Base-by-base conservation (phyloP, 2,797 vertebrate species). In the Sebastes cheni region DNA sequence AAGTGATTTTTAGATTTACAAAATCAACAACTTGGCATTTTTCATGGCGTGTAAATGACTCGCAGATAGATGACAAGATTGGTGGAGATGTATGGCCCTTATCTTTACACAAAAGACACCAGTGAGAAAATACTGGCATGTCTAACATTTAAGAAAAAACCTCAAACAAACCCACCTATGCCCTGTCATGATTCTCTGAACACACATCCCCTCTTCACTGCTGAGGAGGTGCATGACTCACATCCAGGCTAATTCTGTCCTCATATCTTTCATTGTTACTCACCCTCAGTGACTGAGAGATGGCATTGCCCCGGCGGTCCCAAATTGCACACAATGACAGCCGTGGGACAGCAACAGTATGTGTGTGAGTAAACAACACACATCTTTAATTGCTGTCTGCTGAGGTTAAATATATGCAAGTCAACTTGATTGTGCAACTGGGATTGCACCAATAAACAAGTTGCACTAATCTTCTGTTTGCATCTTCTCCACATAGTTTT, bases 221-320 rank as follows among this genome's bases (percentile, higher is more conserved):
- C 42, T 55, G 39, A 77, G 55, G 54, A 81, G 27, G 27, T 64
- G 55, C 66, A 83, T 71, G 77, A 82, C 73, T 84, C 82, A 79
- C 30, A 86, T 55, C 30, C 25, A 42, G 70, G 67, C 64, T 86
- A 32, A 77, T 62, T 87, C 75, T 54, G 64, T 81, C 67, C 60
- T 79, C 82, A 74, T 65, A 75, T 42, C 55, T 52, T 73, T 77
- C 72, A 75, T 56, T 65, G 70, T 80, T 75, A 75, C n/a, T 4
- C 77, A 77, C 56, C n/a, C n/a, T n/a, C n/a, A 50, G 62, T 74
- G 70, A 77, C 62, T 61, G 68, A 71, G 67, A 46, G 62, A 75
- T 58, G 72, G 50, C 50, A 59, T 25, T 58, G 62, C 36, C 68
- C 39, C 59, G 70, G 52, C 62, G 73, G 81, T 80, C 67, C 62